These are phyloP conservation scores for Miltochrista miniata DNA, from an alignment of 2,888 invertebrate species.

Conservation along the genomic window DNA sequence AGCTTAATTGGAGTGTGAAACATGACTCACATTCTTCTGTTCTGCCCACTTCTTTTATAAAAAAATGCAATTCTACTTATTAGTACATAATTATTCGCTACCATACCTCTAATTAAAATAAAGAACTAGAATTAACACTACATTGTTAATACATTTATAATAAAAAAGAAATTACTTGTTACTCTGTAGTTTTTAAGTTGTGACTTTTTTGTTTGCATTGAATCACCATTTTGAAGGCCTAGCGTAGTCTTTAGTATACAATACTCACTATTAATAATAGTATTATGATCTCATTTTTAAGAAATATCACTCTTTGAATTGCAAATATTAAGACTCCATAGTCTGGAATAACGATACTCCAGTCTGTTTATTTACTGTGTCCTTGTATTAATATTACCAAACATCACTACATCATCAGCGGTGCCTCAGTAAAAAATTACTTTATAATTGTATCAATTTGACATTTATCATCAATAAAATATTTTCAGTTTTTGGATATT, in stretches of 20 bases:
- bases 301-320: too few relatives aligned
- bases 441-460: too few relatives aligned
- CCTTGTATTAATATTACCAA: too few relatives aligned
- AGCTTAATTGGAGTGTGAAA: constrained; percentile 82
- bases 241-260: background rate
- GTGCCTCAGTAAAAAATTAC: too few relatives aligned
- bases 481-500: too few relatives aligned
- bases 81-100: constrained; percentile 8
- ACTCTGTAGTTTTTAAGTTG: constrained; percentile 37
- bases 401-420: too few relatives aligned
- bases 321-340: too few relatives aligned
- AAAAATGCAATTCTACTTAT: constrained; percentile 62
- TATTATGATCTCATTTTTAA: too few relatives aligned
- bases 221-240: constrained; percentile 57
- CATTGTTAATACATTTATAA: background rate
- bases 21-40: constrained; percentile 71
- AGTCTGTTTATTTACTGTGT: too few relatives aligned
- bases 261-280: too few relatives aligned
- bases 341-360: too few relatives aligned
- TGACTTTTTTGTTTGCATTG: constrained; percentile 54
- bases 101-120: background rate
- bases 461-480: too few relatives aligned
- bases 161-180: background rate
- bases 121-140: background rate
- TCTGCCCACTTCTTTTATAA: constrained; percentile 67